Percentiles rank a stretch among this genome's conserved stretches.
phyloP scores from a whole-genome alignment of 2,888 invertebrate species.

The Nomada goodeniana region DNA sequence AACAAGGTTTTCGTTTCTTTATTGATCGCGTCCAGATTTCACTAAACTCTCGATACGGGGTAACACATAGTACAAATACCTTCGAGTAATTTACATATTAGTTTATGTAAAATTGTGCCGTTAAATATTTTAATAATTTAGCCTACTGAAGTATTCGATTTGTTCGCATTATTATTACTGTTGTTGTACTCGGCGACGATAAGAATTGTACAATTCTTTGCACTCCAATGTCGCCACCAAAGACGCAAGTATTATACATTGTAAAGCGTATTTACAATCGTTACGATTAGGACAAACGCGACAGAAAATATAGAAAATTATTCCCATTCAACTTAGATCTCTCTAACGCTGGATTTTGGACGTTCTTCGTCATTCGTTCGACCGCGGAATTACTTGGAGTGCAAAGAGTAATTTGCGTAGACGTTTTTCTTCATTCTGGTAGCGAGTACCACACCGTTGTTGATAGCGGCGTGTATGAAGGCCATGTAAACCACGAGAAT shows the following conservation, averaged over 20 bases:
- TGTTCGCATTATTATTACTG: background rate
- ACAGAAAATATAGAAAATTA: too few relatives aligned
- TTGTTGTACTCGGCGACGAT: constrained; percentile 5
- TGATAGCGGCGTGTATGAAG: constrained; percentile 86
- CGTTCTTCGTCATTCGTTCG: too few relatives aligned
- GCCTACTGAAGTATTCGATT: background rate
- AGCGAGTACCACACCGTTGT: constrained; percentile 85
- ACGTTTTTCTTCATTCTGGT: constrained; percentile 36
- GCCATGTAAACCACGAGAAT: constrained; percentile 86
- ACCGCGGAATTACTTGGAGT: background rate
- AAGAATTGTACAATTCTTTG: constrained; percentile 8
- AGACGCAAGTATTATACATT: too few relatives aligned
- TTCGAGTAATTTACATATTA: background rate
- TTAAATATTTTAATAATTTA: constrained; percentile 4
- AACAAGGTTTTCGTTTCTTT: constrained; percentile 10
- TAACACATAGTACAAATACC: constrained; percentile 17
- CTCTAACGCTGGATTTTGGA: too few relatives aligned
- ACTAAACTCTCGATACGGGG: background rate
- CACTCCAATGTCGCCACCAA: background rate
- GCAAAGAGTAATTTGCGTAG: constrained; percentile 19
- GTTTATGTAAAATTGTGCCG: background rate
- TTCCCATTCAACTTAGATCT: too few relatives aligned
- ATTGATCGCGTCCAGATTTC: background rate
- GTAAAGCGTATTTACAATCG: background rate
- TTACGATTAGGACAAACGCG: too few relatives aligned